phyloP scores from a whole-genome alignment of 2,113 vertebrate genomes.

The Barnardius zonarius region DNA sequence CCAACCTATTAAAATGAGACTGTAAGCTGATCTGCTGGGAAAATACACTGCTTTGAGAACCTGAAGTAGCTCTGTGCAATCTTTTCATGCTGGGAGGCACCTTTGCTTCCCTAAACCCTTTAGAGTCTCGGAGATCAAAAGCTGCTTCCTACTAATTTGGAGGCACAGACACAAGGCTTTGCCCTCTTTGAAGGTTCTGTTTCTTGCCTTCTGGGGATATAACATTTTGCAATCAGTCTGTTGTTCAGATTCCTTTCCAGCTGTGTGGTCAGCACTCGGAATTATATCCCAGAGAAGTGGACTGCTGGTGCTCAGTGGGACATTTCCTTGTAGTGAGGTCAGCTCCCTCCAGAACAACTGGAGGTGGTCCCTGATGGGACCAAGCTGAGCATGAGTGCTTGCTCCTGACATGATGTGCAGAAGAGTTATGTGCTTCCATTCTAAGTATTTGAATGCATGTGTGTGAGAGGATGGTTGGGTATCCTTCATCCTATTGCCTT shows the following conservation, averaged over 20 bases:
- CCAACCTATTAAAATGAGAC: not conserved
- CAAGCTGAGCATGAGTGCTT: not conserved
- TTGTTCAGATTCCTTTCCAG: constrained; percentile 37
- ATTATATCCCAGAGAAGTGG: constrained; percentile 22
- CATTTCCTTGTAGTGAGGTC: constrained; percentile 22
- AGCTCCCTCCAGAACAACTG: constrained; percentile 29
- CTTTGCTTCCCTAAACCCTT: not conserved
- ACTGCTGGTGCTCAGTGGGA: not conserved
- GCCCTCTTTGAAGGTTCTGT: constrained; percentile 31
- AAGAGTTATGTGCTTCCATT: not conserved
- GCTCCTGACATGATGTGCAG: not conserved
- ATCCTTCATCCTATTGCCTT: not conserved
- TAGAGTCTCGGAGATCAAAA: constrained; percentile 13
- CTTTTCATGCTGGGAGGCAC: constrained; percentile 11
- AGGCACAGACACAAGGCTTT: not conserved
- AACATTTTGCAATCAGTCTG: constrained; percentile 16
- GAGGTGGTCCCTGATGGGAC: not conserved
- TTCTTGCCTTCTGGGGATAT: constrained; percentile 29
- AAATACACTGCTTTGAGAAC: not conserved
- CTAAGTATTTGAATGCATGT: not conserved
- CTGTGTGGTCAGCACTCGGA: constrained; percentile 34
- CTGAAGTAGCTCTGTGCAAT: not conserved
- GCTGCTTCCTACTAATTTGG: not conserved
- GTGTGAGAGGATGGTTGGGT: not conserved
- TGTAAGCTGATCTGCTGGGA: constrained; percentile 16